Evolutionary conservation across 2,797 vertebrate species (phyloP).

Genomic region (Melanotaenia trifasciata): DNA sequence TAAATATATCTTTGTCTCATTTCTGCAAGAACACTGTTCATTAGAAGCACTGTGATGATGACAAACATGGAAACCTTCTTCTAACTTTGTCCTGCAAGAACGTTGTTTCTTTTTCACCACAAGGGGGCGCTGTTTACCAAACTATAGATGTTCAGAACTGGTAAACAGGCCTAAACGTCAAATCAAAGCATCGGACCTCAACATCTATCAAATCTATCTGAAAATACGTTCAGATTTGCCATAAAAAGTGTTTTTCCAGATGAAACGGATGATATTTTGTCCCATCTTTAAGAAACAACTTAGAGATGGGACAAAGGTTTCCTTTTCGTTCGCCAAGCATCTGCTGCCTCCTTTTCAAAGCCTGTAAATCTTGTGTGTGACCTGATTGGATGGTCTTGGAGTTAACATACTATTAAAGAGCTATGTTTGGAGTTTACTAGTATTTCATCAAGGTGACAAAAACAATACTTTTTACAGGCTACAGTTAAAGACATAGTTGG

Average conservation of each 20-base stretch:
- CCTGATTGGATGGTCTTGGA: conserved; percentile 10
- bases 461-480: neutral
- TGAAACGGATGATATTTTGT: neutral
- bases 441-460: conserved; percentile 48
- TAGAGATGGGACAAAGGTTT: neutral
- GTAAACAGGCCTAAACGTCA: neutral
- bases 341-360: conserved; percentile 1
- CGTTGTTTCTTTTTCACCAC: neutral
- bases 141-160: neutral
- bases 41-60: neutral
- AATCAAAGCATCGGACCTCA: neutral
- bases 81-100: neutral
- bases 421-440: conserved; percentile 45
- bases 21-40: neutral
- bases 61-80: no score
- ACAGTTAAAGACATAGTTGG: conserved; percentile 7
- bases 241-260: neutral
- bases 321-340: conserved; percentile 1
- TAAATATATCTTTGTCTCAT: no score
- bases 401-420: conserved; percentile 15
- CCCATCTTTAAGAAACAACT: neutral
- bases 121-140: conserved; percentile 22
- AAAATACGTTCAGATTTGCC: neutral
- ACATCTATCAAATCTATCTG: neutral
- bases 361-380: conserved; percentile 20